phyloP scores from a whole-genome alignment of 2,797 vertebrate species.

The Lepidocolaptes lacrymiger region DNA sequence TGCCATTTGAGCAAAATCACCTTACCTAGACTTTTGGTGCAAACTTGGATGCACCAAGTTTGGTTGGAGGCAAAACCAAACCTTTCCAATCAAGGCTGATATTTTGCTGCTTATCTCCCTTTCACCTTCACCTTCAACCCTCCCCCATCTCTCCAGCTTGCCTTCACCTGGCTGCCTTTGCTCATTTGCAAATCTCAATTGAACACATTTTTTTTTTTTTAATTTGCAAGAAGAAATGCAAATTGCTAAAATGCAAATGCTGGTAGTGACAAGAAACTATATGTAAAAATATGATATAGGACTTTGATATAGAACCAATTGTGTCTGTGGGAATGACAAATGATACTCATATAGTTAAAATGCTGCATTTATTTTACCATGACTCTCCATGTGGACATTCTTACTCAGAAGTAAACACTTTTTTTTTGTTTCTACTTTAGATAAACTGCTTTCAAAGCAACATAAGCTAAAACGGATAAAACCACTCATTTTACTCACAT shows the following conservation, averaged over 20 bases:
- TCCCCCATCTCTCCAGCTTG: slow-evolving; percentile 27
- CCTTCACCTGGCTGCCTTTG: slow-evolving; percentile 61
- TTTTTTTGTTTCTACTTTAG: slow-evolving; percentile 8
- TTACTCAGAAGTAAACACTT: slow-evolving; percentile 13
- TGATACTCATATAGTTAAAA: slow-evolving; percentile 37
- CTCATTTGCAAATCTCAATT: slow-evolving; percentile 69
- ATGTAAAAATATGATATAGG: slow-evolving; percentile 43
- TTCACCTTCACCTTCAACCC: slow-evolving; percentile 27
- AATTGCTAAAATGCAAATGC: slow-evolving; percentile 66
- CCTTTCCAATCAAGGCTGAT: neutral
- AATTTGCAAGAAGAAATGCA: slow-evolving; percentile 66
- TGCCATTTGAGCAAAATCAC: neutral
- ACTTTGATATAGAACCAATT: slow-evolving; percentile 45
- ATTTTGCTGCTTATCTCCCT: slow-evolving; percentile 6
- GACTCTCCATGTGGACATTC: slow-evolving; percentile 15
- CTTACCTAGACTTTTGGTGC: neutral
- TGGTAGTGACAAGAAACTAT: slow-evolving; percentile 51
- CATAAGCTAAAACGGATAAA: slow-evolving; percentile 20
- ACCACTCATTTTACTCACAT: neutral
- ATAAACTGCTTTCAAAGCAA: slow-evolving; percentile 38
- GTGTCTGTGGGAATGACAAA: slow-evolving; percentile 47
- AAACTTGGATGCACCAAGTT: neutral
- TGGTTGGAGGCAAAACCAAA: neutral
- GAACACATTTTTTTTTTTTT: slow-evolving; percentile 43
- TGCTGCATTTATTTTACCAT: slow-evolving; percentile 10